phyloP scores from a whole-genome alignment of 2,888 invertebrate genomes.

The Tuta absoluta region DNA sequence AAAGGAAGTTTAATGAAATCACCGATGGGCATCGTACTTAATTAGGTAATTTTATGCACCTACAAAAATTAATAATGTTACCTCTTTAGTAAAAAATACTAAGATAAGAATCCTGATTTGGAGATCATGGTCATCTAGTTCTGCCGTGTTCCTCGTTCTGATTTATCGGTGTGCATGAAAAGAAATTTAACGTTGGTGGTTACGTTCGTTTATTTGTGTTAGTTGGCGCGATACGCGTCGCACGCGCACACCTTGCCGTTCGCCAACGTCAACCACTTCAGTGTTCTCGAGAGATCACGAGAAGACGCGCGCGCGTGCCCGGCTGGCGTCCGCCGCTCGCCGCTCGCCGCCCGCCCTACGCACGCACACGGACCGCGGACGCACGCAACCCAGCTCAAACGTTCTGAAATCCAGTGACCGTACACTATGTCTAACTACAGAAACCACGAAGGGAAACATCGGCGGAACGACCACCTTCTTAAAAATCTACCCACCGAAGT shows the following conservation, averaged over 20 bases:
- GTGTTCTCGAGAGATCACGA: conserved; percentile 61
- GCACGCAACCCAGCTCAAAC: conserved; percentile 35
- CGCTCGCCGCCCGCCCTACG: not conserved
- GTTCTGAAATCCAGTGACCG: conserved; percentile 37
- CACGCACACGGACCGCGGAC: conserved; percentile 33
- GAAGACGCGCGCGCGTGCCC: conserved; percentile 56
- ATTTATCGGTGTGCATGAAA: not conserved
- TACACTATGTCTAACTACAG: conserved; percentile 63
- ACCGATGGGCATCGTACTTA: not conserved
- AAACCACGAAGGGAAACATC: conserved; percentile 60
- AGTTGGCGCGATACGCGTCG: conserved; percentile 63
- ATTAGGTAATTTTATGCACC: too few species aligned
- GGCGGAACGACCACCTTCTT: conserved; percentile 66
- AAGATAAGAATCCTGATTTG: too few species aligned
- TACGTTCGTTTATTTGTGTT: conserved; percentile 71
- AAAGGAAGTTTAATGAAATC: conserved; percentile 1
- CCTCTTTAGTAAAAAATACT: too few species aligned
- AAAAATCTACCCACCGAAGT: conserved; percentile 75
- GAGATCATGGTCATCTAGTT: too few species aligned
- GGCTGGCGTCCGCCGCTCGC: conserved; percentile 37
- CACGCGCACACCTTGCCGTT: conserved; percentile 65
- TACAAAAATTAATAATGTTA: too few species aligned
- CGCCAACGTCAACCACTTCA: conserved; percentile 42
- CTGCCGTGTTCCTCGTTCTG: too few species aligned
- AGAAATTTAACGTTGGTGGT: not conserved